phyloP scores from a whole-genome alignment of 2,888 invertebrate genomes.

The Tortricodes alternella region DNA sequence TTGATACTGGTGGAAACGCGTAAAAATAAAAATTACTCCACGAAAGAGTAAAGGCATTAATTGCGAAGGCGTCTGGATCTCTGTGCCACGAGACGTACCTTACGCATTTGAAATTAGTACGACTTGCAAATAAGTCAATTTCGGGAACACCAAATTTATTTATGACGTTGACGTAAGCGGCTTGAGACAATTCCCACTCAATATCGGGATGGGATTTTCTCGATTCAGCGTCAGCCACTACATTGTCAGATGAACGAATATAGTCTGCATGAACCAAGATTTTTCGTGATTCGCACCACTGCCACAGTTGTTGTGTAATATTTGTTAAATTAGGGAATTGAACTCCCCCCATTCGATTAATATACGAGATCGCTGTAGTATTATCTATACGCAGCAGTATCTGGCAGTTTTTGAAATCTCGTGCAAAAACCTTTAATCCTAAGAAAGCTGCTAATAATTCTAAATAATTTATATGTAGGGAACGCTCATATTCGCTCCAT shows the following conservation, averaged over 20 bases:
- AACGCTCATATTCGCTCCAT: not conserved
- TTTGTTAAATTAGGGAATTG: not conserved
- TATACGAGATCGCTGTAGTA: not conserved
- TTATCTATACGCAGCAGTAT: not conserved
- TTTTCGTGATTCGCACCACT: not conserved
- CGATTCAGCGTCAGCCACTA: slow-evolving; percentile 9
- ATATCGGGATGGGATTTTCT: not conserved
- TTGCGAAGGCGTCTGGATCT: not conserved
- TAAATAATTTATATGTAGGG: not conserved
- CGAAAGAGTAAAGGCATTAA: slow-evolving; percentile 13
- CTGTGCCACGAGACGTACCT: slow-evolving; percentile 5
- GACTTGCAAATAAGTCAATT: slow-evolving; percentile 3
- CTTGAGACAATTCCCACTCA: not conserved
- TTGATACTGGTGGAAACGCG: slow-evolving; percentile 15
- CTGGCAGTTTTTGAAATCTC: not conserved
- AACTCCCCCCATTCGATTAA: not conserved
- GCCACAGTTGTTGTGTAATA: not conserved
- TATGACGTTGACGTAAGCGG: not conserved
- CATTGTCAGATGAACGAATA: slow-evolving; percentile 2
- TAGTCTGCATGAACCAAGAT: not conserved
- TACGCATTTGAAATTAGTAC: slow-evolving; percentile 4
- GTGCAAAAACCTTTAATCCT: slow-evolving; percentile 1
- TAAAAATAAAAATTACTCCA: slow-evolving; percentile 8
- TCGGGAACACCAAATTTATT: not conserved
- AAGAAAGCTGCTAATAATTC: slow-evolving; percentile 5